phyloP scores from a whole-genome alignment of 2,113 vertebrate genomes.

The Acrocephalus kingi region DNA sequence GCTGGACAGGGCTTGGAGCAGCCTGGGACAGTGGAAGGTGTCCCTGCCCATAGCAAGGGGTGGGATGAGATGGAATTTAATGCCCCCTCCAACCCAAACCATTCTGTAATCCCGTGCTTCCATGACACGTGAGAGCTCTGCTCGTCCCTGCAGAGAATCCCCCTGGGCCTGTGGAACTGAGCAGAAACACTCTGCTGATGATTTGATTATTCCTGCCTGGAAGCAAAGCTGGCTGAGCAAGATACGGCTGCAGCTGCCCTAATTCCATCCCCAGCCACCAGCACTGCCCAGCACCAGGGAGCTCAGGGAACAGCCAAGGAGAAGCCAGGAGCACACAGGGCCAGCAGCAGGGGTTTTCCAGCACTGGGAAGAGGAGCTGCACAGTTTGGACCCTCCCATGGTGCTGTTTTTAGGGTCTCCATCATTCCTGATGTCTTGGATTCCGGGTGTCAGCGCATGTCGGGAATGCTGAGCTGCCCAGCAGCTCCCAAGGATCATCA shows the following conservation, averaged over 20 bases:
- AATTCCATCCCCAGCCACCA: neutral
- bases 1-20: neutral
- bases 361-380: neutral
- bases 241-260: slow-evolving; percentile 5
- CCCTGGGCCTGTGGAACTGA: neutral
- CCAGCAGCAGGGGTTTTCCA: neutral
- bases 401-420: neutral
- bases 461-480: neutral
- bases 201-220: slow-evolving; percentile 6
- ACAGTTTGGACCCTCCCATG: neutral
- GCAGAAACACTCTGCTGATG: neutral
- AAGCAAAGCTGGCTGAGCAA: neutral
- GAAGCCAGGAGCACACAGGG: neutral
- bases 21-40: fast-evolving
- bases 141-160: neutral
- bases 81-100: neutral
- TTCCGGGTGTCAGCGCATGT: neutral
- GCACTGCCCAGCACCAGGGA: neutral
- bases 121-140: neutral
- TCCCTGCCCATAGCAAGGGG: too few relatives aligned
- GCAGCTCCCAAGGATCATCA: neutral
- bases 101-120: neutral
- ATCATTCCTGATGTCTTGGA: neutral
- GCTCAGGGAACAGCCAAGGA: neutral
- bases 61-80: neutral